Evolutionary conservation across 2,888 invertebrate genomes (phyloP).

Genomic region (Pseudococcus jackbeardsleyi): DNA sequence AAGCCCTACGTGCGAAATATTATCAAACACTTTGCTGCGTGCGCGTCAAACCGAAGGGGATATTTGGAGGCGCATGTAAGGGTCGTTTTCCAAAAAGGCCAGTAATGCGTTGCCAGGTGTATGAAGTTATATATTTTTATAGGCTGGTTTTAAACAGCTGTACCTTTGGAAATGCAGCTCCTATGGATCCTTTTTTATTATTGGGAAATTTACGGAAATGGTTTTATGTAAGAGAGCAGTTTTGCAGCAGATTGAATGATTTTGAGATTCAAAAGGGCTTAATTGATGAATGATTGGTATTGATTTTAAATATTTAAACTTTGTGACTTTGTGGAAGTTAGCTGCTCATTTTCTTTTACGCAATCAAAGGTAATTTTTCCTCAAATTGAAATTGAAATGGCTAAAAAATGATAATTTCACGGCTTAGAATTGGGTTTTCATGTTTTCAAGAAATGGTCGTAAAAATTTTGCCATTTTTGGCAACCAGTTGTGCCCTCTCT

Average conservation of each 20-base stretch:
- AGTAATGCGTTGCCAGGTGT: neutral
- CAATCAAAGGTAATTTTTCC: too few species aligned
- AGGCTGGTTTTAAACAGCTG: neutral
- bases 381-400: too few species aligned
- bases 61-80: neutral
- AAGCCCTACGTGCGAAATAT: constrained; percentile 17
- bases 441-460: neutral
- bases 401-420: too few species aligned
- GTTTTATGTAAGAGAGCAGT: neutral
- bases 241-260: neutral
- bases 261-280: too few species aligned
- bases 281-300: too few species aligned
- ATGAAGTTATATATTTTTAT: neutral
- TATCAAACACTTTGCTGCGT: constrained; percentile 4
- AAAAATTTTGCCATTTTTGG: neutral
- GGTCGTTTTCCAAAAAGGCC: neutral
- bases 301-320: too few species aligned
- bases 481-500: neutral
- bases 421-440: too few species aligned
- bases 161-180: neutral
- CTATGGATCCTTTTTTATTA: neutral
- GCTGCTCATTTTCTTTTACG: too few species aligned
- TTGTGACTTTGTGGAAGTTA: too few species aligned
- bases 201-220: neutral
- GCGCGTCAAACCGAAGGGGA: neutral